Percentiles rank a stretch among this genome's conserved stretches.
phyloP scores from a whole-genome alignment of 2,888 invertebrate species.

The Hemaris fuciformis region DNA sequence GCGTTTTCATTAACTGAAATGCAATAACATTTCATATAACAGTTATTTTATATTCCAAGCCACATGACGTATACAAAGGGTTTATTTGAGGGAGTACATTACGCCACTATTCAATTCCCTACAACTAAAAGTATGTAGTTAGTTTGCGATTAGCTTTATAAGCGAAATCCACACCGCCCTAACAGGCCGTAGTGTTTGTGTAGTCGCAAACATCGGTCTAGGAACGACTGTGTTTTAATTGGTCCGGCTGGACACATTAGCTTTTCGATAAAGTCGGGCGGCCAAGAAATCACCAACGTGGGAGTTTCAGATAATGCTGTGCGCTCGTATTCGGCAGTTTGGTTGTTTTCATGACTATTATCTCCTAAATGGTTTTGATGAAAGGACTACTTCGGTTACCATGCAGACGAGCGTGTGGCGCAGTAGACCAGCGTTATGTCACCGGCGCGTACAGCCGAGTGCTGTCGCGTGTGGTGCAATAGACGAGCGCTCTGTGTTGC shows the following conservation, averaged over 20 bases:
- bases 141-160: background rate
- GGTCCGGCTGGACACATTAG: slow-evolving; percentile 5
- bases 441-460: slow-evolving; percentile 3
- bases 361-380: slow-evolving; percentile 5
- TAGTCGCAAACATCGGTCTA: slow-evolving; percentile 4
- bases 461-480: too few species aligned
- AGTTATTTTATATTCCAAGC: too few species aligned
- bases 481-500: background rate
- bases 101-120: background rate
- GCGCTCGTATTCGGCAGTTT: slow-evolving; percentile 1
- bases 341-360: slow-evolving; percentile 2
- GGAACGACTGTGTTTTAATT: slow-evolving; percentile 8
- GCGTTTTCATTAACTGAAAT: too few species aligned
- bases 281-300: slow-evolving; percentile 5
- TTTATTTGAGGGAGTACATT: too few species aligned
- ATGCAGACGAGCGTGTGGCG: background rate
- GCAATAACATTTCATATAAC: too few species aligned
- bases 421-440: background rate
- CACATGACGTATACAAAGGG: too few species aligned
- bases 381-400: background rate
- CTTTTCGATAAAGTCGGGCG: slow-evolving; percentile 9
- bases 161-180: background rate
- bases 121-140: background rate
- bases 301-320: background rate
- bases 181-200: background rate